Conservation (phyloP, 2,797 vertebrate species). For the Lagorchestes hirsutus region DNA sequence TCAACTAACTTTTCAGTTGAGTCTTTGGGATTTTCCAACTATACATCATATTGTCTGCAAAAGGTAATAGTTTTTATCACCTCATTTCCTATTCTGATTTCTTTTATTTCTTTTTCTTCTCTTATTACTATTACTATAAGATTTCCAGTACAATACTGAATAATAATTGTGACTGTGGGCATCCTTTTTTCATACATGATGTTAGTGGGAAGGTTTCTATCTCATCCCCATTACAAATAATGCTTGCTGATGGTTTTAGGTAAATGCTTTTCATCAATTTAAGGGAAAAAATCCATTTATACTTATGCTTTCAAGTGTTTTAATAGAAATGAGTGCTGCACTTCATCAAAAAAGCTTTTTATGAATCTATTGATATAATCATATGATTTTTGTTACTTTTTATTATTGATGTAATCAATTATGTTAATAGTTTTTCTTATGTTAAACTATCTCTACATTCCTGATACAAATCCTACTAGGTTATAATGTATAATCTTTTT, state of each 20-base stretch:
- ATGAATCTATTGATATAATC: no score
- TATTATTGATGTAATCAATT: neutral
- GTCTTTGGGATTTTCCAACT: no score
- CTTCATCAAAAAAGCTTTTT: no score
- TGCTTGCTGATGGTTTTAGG: neutral
- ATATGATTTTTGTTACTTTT: no score
- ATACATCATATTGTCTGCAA: no score
- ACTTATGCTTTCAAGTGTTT: neutral
- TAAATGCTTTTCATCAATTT: neutral
- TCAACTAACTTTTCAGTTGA: no score
- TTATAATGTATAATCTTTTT: neutral
- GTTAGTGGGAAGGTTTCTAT: neutral
- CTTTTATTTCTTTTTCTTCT: no score
- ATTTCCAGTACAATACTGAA: no score
- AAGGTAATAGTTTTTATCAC: no score
- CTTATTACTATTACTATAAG: no score
- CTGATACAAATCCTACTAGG: neutral
- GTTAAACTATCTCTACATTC: neutral
- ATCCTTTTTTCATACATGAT: neutral
- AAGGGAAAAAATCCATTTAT: neutral
- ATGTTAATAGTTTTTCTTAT: neutral
- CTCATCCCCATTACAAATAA: neutral
- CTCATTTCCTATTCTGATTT: no score
- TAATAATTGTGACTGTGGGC: no score
- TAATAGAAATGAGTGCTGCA: neutral